Percentiles rank a stretch among this genome's conserved stretches.
Conservation (phyloP, 2,797 vertebrate genomes). For the Pseudochaenichthys georgianus region DNA sequence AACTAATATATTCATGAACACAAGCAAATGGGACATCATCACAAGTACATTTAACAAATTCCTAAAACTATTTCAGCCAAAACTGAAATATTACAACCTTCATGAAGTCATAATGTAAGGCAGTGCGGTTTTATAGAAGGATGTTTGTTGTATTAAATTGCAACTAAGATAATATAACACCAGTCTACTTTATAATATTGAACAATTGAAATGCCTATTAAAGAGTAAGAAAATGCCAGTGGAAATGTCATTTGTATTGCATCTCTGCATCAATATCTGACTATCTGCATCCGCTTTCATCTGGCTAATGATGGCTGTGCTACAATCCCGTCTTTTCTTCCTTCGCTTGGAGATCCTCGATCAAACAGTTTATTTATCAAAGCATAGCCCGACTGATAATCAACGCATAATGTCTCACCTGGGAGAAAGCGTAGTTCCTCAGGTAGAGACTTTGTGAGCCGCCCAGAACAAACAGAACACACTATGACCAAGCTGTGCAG, state of each 20-base stretch:
- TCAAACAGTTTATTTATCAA: constrained; percentile 47
- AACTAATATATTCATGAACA: too few relatives aligned
- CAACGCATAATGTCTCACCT: constrained; percentile 18
- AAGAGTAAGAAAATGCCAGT: neutral
- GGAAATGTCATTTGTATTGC: too few relatives aligned
- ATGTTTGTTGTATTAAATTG: too few relatives aligned
- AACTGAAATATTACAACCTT: neutral
- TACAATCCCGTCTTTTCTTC: neutral
- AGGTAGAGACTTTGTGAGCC: constrained; percentile 29
- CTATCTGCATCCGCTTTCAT: constrained; percentile 1
- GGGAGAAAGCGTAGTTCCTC: constrained; percentile 6
- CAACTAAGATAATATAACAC: neutral
- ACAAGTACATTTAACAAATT: neutral
- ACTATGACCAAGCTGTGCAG: constrained; percentile 26
- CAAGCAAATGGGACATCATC: too few relatives aligned
- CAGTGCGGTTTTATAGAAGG: neutral
- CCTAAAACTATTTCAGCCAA: constrained; percentile 1
- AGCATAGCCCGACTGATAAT: constrained; percentile 9
- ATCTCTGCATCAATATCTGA: too few relatives aligned
- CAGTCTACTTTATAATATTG: neutral
- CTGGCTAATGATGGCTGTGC: neutral
- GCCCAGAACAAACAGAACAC: constrained; percentile 22
- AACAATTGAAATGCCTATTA: neutral
- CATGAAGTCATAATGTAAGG: neutral
- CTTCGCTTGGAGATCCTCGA: constrained; percentile 27